Evolutionary conservation across 1,140 invertebrate species (phyloP).

Genomic region (Drosophila nannoptera): DNA sequence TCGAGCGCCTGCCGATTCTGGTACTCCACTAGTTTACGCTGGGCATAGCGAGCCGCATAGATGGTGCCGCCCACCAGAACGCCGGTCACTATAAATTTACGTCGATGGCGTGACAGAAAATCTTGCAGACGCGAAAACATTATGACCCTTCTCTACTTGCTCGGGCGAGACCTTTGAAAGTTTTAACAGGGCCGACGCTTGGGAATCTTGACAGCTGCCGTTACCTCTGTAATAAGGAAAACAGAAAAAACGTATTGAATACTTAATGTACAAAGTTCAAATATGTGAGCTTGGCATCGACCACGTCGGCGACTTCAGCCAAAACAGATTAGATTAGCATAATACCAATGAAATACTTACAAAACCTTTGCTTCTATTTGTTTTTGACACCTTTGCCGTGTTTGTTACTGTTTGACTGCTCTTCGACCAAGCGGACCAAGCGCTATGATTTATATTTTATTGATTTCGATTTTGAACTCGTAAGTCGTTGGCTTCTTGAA

Average conservation of each 20-base stretch:
- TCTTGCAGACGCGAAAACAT: constrained; percentile 87
- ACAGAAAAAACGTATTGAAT: constrained; percentile 49
- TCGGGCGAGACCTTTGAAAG: constrained; percentile 10
- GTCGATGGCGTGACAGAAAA: constrained; percentile 89
- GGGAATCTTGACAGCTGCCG: constrained; percentile 58
- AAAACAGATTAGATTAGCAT: constrained; percentile 40
- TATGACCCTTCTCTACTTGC: background rate
- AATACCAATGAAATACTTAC: constrained; percentile 30
- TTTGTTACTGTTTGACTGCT: background rate
- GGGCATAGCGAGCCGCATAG: constrained; percentile 86
- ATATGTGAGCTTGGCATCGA: constrained; percentile 35
- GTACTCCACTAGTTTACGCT: constrained; percentile 88
- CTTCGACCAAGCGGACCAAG: background rate
- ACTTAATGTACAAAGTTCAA: constrained; percentile 73
- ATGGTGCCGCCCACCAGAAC: constrained; percentile 86
- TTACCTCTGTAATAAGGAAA: constrained; percentile 29
- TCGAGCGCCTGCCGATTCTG: constrained; percentile 89
- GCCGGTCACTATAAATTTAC: constrained; percentile 88
- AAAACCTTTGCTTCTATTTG: background rate
- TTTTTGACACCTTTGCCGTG: constrained; percentile 7
- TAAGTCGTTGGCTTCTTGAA: background rate
- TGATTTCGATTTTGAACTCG: constrained; percentile 23
- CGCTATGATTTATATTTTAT: constrained; percentile 18
- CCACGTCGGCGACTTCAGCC: constrained; percentile 21
- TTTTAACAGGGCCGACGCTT: constrained; percentile 26